Base-by-base conservation (phyloP, 1,140 invertebrate genomes). In the Adoxophyes honmai region DNA sequence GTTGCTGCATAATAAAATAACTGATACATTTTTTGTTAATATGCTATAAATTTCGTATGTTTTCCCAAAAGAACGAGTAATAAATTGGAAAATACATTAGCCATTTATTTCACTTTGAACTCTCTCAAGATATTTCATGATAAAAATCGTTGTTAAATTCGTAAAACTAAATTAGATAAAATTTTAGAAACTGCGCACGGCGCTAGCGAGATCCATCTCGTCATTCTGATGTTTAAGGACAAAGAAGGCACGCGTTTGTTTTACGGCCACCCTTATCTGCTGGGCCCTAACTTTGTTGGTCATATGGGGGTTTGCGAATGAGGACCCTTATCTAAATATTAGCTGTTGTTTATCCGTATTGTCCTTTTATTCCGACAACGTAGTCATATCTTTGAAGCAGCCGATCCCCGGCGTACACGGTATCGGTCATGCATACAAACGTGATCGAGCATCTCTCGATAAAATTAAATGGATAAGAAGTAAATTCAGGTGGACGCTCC, bases 271-370 rank as follows among this genome's bases (percentile, higher is more conserved):
- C 48, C 58, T 68, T 70, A 70, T 68, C 64, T 70, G 51, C 42
- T 42, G 54, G 57, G 35, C 34, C 48, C 65, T 57, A 59, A 71
- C 63, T 68, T 66, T 62, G 69, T 62, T 58, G 62, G 53, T 65
- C 59, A 66, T 72, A 66, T 59, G 55, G 59, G 60, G 66, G 63
- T 44, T 64, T 58, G 59, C 59, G 60, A 61, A 64, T 64, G 59
- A 57, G 56, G 37, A 59, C 58, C 60, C 67, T 66, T 75, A 75
- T 75, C 69, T 72, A 62, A 70, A 70, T 75, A 75, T 68, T 66
- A 66, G 64, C 72, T 64, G 61, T 68, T 70, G 73, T 76, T 70
- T 73, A 67, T 70, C 61, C 64, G 55, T 63, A 33, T 59, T 67
- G 64, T 64, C 67, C 61, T 66, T 68, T 69, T 63, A 69, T 68